Base-by-base conservation (phyloP, 2,797 vertebrate species). In the Platalea minor region DNA sequence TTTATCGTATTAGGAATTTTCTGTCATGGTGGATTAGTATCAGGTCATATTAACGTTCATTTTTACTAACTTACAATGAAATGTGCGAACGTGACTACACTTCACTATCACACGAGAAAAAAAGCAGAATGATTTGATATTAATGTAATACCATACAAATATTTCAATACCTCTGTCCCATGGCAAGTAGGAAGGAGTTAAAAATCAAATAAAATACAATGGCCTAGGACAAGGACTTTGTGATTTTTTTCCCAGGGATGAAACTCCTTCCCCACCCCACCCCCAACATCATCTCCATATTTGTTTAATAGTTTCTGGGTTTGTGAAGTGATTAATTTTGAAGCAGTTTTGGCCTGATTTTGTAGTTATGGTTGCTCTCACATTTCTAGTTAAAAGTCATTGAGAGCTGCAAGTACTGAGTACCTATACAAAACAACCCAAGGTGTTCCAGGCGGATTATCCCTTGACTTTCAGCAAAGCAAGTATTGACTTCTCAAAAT, bases 1-100 rank as follows among this genome's bases (percentile, higher is more conserved):
- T 98, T 97, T 96, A 97, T 98, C 93, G 86, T 96, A 97, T 97
- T 97, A 97, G 97, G 97, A 97, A 96, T 97, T 97, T 98, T 97
- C 96, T 98, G 97, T 97, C 98, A 91, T 69, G 59, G 91, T 82
- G 67, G 83, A 98, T 98, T 97, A 98, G 89, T 88, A 96, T 98
- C 96, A 97, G 84, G 79, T 95, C 90, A 90, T 82, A 97, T 97
- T 97, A 97, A 96, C 1, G 77, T 95, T 98, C 35, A 17, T 89
- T 96, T 96, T 97, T 96, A 92, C 96, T 98, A 97, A 98, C 97
- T 91, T 97, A 90, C 91, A 96, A 92, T 96, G 97, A 98, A 98
- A 97, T 97, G 96, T 97, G 97, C 90, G 97, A 98, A 95, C 86
- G 67, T 96, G 93, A 96, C 96, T 95, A 94, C 88, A 83, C 53